phyloP scores from a whole-genome alignment of 2,888 invertebrate species.

The Philaethria dido region DNA sequence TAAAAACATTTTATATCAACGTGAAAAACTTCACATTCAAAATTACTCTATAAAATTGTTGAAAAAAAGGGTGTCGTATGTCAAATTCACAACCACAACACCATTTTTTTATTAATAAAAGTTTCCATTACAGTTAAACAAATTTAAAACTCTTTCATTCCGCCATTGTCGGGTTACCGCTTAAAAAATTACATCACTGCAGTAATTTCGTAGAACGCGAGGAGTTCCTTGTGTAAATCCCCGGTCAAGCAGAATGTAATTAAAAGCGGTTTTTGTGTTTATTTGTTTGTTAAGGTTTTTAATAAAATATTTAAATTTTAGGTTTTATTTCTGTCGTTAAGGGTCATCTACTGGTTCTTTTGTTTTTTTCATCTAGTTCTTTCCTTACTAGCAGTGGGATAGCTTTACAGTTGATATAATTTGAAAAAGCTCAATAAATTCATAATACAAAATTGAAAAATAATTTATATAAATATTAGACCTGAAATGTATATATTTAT shows the following conservation, averaged over 20 bases:
- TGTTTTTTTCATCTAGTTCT: background rate
- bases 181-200: slow-evolving; percentile 27
- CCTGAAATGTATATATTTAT: slow-evolving; percentile 13
- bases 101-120: slow-evolving; percentile 5
- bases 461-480: slow-evolving; percentile 12
- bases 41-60: too few relatives aligned
- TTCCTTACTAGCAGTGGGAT: background rate
- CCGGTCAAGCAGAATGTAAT: slow-evolving; percentile 56
- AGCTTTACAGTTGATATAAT: background rate
- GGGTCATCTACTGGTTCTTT: background rate
- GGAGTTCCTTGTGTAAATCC: slow-evolving; percentile 35
- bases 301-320: slow-evolving; percentile 51
- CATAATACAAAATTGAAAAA: background rate
- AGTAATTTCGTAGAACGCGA: slow-evolving; percentile 28
- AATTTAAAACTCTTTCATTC: slow-evolving; percentile 21
- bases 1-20: too few relatives aligned
- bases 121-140: slow-evolving; percentile 9
- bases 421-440: background rate
- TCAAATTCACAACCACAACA: background rate
- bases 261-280: slow-evolving; percentile 54
- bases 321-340: background rate
- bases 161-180: background rate
- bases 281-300: slow-evolving; percentile 63
- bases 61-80: slow-evolving; percentile 1
- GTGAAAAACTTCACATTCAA: too few relatives aligned